These are phyloP conservation scores for Ormyrus labotus DNA, from an alignment of 2,888 invertebrate genomes.

Conservation along the genomic window DNA sequence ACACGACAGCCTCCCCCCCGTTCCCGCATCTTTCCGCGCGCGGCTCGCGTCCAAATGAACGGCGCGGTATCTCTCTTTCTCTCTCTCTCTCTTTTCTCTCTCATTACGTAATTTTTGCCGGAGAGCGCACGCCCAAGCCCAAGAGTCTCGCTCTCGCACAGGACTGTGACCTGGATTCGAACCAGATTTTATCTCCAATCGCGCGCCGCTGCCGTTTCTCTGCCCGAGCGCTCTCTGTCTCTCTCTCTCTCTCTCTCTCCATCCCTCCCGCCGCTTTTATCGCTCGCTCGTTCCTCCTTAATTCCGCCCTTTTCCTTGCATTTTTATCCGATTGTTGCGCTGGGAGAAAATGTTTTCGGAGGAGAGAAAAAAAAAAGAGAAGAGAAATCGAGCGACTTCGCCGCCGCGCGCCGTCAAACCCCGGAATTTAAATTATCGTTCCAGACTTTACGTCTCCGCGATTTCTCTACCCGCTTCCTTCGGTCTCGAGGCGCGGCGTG, in stretches of 20 bases:
- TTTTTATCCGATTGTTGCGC: too few species aligned
- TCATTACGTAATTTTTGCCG: constrained; percentile 55
- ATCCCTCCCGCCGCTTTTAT: not conserved
- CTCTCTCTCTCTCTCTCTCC: not conserved
- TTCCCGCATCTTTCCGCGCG: not conserved
- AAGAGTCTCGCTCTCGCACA: constrained; percentile 2
- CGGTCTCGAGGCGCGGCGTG: too few species aligned
- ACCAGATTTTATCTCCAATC: constrained; percentile 58
- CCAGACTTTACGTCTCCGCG: too few species aligned
- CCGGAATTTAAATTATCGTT: too few species aligned
- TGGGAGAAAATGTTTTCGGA: too few species aligned
- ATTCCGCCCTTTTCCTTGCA: constrained; percentile 48
- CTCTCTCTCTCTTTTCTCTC: constrained; percentile 25
- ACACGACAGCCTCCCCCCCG: constrained; percentile 2
- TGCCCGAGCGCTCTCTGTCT: constrained; percentile 9
- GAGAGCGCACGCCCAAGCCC: constrained; percentile 2
- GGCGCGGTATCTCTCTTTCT: not conserved
- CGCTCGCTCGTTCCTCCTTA: constrained; percentile 14
- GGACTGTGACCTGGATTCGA: constrained; percentile 58
- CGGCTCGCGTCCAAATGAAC: not conserved
- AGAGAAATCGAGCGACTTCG: too few species aligned
- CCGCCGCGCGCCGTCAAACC: too few species aligned
- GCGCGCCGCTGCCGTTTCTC: constrained; percentile 27
- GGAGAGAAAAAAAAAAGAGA: too few species aligned
- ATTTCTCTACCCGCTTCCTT: too few species aligned